Conservation (phyloP, 1,140 invertebrate species). For the Drosophila varians region DNA sequence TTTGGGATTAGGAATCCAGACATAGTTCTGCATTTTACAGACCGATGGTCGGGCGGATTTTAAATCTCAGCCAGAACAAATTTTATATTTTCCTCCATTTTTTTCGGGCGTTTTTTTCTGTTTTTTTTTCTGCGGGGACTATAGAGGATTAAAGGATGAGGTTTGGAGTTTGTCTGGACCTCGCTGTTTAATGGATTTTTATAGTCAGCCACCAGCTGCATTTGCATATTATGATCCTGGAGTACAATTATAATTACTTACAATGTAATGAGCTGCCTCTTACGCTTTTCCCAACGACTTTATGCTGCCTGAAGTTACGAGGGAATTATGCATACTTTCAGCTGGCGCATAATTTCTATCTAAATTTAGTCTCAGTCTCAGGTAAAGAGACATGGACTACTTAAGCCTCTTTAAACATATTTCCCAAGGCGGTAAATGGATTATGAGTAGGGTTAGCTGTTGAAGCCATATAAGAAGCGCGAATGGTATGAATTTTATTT, state of each 20-base stretch:
- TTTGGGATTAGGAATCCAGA: slow-evolving; percentile 17
- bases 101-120: slow-evolving; percentile 15
- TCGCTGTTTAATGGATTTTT: slow-evolving; percentile 54
- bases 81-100: slow-evolving; percentile 38
- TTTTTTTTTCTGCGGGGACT: slow-evolving; percentile 22
- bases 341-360: background rate
- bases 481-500: slow-evolving; percentile 61
- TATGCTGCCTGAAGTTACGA: background rate
- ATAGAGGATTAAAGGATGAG: slow-evolving; percentile 23
- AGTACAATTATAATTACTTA: slow-evolving; percentile 25
- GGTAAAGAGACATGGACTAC: background rate
- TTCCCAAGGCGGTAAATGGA: background rate
- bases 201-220: slow-evolving; percentile 62
- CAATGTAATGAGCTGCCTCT: slow-evolving; percentile 27
- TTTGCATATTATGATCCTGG: slow-evolving; percentile 48
- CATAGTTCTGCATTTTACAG: slow-evolving; percentile 28
- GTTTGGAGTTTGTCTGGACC: slow-evolving; percentile 10
- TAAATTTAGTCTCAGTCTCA: background rate
- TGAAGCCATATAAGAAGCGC: slow-evolving; percentile 63
- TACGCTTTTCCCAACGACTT: slow-evolving; percentile 19
- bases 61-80: slow-evolving; percentile 63
- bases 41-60: slow-evolving; percentile 7
- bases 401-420: slow-evolving; percentile 9
- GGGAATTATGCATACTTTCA: slow-evolving; percentile 5
- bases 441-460: slow-evolving; percentile 37